Evolutionary conservation across 2,113 vertebrate genomes (phyloP).

Genomic region (Hippolais icterina): DNA sequence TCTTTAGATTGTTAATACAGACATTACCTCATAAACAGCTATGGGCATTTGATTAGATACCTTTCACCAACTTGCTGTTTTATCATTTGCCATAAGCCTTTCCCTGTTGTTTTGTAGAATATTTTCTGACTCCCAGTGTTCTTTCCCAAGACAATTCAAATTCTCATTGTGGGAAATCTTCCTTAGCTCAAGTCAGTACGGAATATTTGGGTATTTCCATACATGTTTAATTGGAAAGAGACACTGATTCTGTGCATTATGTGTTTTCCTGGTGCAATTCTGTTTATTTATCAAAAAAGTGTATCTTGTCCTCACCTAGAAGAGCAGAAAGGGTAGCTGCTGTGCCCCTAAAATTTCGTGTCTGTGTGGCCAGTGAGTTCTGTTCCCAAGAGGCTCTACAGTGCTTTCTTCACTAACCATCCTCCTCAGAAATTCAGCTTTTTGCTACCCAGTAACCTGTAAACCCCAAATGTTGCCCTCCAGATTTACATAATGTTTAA

Average conservation of each 20-base stretch:
- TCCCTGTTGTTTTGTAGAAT: not conserved
- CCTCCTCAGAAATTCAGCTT: not conserved
- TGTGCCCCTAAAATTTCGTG: not conserved
- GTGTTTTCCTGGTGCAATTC: not conserved
- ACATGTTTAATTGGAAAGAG: not conserved
- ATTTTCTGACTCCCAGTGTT: not conserved
- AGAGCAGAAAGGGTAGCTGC: not conserved
- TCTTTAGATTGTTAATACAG: conserved; percentile 29
- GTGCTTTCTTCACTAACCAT: not conserved
- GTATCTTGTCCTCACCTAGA: not conserved
- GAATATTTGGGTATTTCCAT: not conserved
- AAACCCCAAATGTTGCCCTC: not conserved
- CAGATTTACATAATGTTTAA: not conserved
- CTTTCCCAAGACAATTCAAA: not conserved
- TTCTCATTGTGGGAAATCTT: not conserved
- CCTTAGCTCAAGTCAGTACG: not conserved
- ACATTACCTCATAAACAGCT: conserved; percentile 50
- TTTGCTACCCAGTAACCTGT: not conserved
- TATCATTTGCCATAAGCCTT: not conserved
- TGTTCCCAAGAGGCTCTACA: not conserved
- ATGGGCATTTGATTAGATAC: conserved; percentile 25
- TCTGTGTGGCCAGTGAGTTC: not conserved
- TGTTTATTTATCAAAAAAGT: not conserved
- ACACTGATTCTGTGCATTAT: not conserved
- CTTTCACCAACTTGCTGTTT: not conserved